Base-by-base conservation (phyloP, 1,140 invertebrate species). In the Sitobion miscanthi region DNA sequence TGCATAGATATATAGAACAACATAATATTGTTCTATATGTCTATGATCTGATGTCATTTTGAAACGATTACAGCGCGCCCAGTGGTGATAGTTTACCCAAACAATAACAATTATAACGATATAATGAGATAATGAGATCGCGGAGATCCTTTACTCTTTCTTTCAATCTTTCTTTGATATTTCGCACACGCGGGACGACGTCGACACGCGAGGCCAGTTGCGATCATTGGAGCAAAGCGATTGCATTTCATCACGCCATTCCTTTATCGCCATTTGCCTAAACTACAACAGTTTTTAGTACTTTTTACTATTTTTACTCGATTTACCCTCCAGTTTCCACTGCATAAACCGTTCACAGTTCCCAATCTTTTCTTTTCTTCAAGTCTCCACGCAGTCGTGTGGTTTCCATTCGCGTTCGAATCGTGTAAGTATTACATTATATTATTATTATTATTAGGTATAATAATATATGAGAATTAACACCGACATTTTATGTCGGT, bases 241-340 rank as follows among this genome's bases (percentile, higher is more conserved):
- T 42, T 25, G 4, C 25, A 47, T 86, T 35, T n/a, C 47, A 90
- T 90, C 89, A 90, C 89, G 89, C 89, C 89, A 45, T 90, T 38
- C 89, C n/a, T 90, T 1, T 69, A 90, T 45, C 23, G n/a, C 5
- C 30, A 0, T 77, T 77, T 17, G 14, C 14, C 30, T 14, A n/a
- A 20, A 77, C 62, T 6, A 17, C 52, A 17, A 6, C 62, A n/a
- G 2, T 62, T 30, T 42, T 2, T 42, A 42, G 42, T 42, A 2
- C 42, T 42, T 42, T 42, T 42, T 42, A 42, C 2, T 42, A 52
- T 52, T 52, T 14, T 4, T 14, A 69, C 62, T 69, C 4, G 3
- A n/a, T 69, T 69, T 30, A 69, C 30, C 25, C 9, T 30, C 9
- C 42, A 42, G 42, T 42, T 2, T 1, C 42, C 62, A n/a, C 25